These are phyloP conservation scores for Syncerus caffer DNA, from an alignment of 2,797 vertebrate species.

Conservation along the genomic window DNA sequence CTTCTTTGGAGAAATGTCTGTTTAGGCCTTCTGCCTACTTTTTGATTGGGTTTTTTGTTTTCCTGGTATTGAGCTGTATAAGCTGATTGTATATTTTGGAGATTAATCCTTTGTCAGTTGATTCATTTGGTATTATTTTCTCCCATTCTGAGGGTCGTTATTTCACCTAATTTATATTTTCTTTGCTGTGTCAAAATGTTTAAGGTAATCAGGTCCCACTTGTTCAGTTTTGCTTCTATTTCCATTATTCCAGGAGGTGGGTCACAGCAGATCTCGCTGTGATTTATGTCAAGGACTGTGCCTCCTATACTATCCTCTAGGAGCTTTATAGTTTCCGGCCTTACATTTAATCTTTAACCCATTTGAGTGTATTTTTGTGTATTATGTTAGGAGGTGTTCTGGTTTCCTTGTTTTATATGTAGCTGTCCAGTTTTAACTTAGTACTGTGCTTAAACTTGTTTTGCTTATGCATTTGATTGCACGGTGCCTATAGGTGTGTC, in stretches of 20 bases:
- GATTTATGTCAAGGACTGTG: accelerated
- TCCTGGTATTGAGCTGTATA: not conserved
- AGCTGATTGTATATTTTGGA: not conserved
- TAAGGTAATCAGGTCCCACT: not conserved
- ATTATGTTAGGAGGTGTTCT: not conserved
- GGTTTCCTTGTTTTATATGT: not conserved
- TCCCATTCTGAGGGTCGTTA: not conserved
- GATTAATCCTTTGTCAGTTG: not conserved
- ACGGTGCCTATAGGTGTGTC: not conserved
- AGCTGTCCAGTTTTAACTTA: not conserved
- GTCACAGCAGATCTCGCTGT: not conserved
- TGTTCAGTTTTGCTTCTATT: not conserved
- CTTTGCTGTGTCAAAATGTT: not conserved
- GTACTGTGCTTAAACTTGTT: not conserved
- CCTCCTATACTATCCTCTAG: accelerated
- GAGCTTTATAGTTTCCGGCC: not conserved
- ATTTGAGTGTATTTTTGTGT: not conserved
- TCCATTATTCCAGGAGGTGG: not conserved
- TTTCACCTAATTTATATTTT: not conserved
- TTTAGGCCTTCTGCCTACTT: not conserved
- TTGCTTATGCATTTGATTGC: not conserved
- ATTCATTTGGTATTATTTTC: not conserved
- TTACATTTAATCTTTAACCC: accelerated
- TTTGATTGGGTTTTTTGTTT: not conserved
- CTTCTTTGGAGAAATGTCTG: not conserved